Base-by-base conservation (phyloP, 2,888 invertebrate species). In the Thecocarcelia acutangulata region DNA sequence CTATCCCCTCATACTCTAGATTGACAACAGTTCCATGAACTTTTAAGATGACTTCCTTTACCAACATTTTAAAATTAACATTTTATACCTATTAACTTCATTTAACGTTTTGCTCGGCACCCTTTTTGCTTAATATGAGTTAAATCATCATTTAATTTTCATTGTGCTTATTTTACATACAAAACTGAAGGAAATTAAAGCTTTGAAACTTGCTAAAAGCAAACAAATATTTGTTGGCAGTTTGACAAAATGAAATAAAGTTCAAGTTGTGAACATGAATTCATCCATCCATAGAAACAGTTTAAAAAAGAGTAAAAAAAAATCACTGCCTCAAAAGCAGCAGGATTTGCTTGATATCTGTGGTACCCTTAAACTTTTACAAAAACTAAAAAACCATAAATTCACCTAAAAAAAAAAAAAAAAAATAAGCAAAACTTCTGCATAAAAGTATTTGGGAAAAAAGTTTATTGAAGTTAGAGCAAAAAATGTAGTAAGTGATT, bases 221-320 rank as follows among this genome's bases (percentile, higher is more conserved):
- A 44, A 75, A 69, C 24, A 17, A 54, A 2, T 24, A 63, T 42
- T 42, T 69, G 40, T 76, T 76, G 69, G 76, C 69, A 76, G 15
- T 63, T 61, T 69, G 69, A 76, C 76, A 76, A 76, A 63, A 37
- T 69, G 40, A 44, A 59, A 44, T 68, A 13, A 76, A 54, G 76
- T 76, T 63, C n/a, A 37, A 68, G 24, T 46, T n/a, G 68, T 44
- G 69, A 73, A 73, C 63, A 56, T 24, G 11, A 17, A 28, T 19
- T 33, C 46, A 37, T 9, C 37, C 61, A 61, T 33, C 15, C 42
- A 42, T 28, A 2, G 42, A 75, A 58, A 56, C 40, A 74, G 33
- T 21, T 48, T 28, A 68, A 52, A 63, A 42, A 50, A 50, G 21
- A n/a, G 11, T 37, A 69, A 11, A 33, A 33, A 33, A 33, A 61